Percentiles rank a stretch among this genome's conserved stretches.
These are phyloP conservation scores for Harpagifer antarcticus DNA, from an alignment of 2,797 vertebrate genomes.

Conservation along the genomic window DNA sequence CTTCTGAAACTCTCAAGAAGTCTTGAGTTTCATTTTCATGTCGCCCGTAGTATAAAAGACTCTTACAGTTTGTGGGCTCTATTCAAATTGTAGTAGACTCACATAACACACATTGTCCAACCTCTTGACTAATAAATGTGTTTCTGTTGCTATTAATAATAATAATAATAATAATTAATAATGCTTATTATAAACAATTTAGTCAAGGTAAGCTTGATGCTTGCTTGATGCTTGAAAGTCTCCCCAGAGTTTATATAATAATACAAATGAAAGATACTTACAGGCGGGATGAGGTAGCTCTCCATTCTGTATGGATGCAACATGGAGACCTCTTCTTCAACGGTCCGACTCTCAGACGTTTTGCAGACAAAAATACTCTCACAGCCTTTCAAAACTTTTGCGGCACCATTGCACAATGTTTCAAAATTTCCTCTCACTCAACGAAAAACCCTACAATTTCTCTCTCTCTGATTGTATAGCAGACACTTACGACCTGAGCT, in stretches of 20 bases:
- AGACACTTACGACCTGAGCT: slow-evolving; percentile 32
- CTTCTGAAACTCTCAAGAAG: slow-evolving; percentile 70
- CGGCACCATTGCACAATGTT: slow-evolving; percentile 88
- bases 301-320: slow-evolving; percentile 99
- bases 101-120: slow-evolving; percentile 11
- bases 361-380: slow-evolving; percentile 74
- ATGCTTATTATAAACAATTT: neutral
- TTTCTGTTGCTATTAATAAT: too few relatives aligned
- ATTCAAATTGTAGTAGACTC: slow-evolving; percentile 50
- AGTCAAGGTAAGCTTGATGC: neutral
- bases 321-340: slow-evolving; percentile 89
- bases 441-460: slow-evolving; percentile 76
- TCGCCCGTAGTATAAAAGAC: slow-evolving; percentile 58
- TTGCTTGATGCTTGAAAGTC: neutral
- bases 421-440: slow-evolving; percentile 88
- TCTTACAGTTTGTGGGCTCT: slow-evolving; percentile 54
- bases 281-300: slow-evolving; percentile 96
- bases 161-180: too few relatives aligned
- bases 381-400: slow-evolving; percentile 88
- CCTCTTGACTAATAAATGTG: neutral
- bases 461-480: slow-evolving; percentile 60
- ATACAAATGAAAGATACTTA: slow-evolving; percentile 86
- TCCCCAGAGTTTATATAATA: neutral
- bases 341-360: slow-evolving; percentile 63
- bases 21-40: slow-evolving; percentile 77